Conservation (phyloP, 2,797 vertebrate genomes). For the Ceyx erithaca region DNA sequence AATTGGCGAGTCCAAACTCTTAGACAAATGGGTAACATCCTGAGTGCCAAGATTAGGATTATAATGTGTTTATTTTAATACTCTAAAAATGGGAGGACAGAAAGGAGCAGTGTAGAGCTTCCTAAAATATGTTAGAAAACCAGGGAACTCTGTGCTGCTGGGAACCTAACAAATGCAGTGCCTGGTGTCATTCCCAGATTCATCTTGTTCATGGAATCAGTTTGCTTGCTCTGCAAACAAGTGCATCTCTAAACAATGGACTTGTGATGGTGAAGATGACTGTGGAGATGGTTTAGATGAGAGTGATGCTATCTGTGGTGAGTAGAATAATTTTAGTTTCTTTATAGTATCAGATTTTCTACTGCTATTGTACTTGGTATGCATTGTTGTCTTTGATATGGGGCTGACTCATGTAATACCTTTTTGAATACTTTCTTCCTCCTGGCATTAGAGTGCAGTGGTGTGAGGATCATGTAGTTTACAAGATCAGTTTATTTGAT, state of each 20-base stretch:
- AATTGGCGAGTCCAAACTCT: background rate
- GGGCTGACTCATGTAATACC: background rate
- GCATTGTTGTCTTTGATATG: background rate
- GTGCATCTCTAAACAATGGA: conserved; percentile 93
- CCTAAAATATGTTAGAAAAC: fast-evolving
- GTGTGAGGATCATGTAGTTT: background rate
- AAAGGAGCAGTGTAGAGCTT: background rate
- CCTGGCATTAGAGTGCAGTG: background rate
- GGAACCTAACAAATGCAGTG: background rate
- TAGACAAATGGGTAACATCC: background rate
- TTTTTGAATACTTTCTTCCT: background rate
- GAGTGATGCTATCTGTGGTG: conserved; percentile 92
- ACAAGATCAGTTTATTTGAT: background rate
- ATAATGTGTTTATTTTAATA: background rate
- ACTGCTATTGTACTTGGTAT: background rate
- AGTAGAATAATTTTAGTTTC: background rate
- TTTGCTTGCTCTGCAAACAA: conserved; percentile 92
- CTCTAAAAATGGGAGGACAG: background rate
- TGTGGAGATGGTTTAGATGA: conserved; percentile 92
- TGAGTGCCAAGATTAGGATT: background rate
- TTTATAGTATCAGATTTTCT: background rate
- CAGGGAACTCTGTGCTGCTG: background rate
- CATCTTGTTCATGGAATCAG: conserved; percentile 89
- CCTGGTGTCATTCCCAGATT: conserved; percentile 80
- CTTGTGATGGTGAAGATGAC: conserved; percentile 95